Conservation (phyloP, 2,888 invertebrate genomes). For the Trachelus stipa region DNA sequence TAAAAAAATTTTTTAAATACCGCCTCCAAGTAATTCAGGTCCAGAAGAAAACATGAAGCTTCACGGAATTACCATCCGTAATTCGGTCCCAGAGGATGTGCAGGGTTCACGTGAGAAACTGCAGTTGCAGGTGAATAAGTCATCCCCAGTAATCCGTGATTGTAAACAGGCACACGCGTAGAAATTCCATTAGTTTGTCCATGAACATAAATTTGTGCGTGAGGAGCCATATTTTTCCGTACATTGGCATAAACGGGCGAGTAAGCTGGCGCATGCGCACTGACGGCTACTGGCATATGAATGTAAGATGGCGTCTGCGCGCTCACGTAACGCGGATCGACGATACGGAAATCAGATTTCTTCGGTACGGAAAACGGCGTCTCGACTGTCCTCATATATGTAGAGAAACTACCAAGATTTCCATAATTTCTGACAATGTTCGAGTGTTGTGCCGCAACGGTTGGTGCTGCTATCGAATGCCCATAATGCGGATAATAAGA, state of each 20-base stretch:
- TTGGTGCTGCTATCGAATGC: neutral
- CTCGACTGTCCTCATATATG: neutral
- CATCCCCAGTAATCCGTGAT: neutral
- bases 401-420: neutral
- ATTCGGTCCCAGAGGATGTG: neutral
- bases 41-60: too few relatives aligned
- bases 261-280: neutral
- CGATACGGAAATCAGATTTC: neutral
- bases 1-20: too few relatives aligned
- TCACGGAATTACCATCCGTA: neutral
- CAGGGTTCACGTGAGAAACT: neutral
- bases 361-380: neutral
- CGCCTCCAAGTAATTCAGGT: too few relatives aligned
- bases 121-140: neutral
- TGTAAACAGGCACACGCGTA: neutral
- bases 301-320: neutral
- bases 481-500: neutral
- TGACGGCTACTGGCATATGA: neutral
- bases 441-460: neutral
- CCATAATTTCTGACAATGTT: neutral
- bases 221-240: neutral
- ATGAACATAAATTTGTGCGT: neutral
- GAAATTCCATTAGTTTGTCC: neutral
- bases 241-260: neutral
- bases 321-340: neutral